Conservation (phyloP, 2,113 vertebrate genomes). For the Perca flavescens region DNA sequence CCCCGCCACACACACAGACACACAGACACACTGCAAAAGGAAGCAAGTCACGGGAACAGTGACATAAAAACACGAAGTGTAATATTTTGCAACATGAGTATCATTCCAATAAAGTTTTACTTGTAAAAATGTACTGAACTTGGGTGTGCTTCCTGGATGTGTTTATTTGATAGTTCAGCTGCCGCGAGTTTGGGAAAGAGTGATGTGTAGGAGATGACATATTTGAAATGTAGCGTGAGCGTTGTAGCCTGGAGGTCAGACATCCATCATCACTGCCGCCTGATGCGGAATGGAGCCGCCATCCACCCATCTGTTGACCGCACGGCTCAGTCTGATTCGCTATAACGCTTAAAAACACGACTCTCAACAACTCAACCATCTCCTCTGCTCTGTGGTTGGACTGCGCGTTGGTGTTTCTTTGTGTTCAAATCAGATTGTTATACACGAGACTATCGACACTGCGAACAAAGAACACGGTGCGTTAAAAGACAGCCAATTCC, state of each 20-base stretch:
- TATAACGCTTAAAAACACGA: slow-evolving; percentile 5
- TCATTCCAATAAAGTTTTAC: slow-evolving; percentile 87
- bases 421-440: neutral
- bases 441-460: slow-evolving; percentile 1
- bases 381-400: neutral
- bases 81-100: slow-evolving; percentile 85
- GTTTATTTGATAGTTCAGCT: neutral
- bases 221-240: neutral
- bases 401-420: slow-evolving; percentile 1
- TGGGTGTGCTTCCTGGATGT: slow-evolving; percentile 7
- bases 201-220: neutral
- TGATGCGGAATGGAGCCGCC: slow-evolving; percentile 45
- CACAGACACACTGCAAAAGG: slow-evolving; percentile 57
- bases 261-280: slow-evolving; percentile 53
- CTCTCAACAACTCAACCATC: neutral
- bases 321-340: slow-evolving; percentile 5
- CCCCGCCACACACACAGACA: slow-evolving; percentile 26
- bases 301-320: slow-evolving; percentile 64
- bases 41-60: slow-evolving; percentile 64
- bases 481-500: slow-evolving; percentile 62
- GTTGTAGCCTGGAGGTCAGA: slow-evolving; percentile 31
- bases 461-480: slow-evolving; percentile 73
- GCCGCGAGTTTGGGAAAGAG: neutral
- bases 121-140: slow-evolving; percentile 75
- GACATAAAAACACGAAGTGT: slow-evolving; percentile 75